Evolutionary conservation across 1,140 invertebrate species (phyloP).

Genomic region (Drosophila athabasca): DNA sequence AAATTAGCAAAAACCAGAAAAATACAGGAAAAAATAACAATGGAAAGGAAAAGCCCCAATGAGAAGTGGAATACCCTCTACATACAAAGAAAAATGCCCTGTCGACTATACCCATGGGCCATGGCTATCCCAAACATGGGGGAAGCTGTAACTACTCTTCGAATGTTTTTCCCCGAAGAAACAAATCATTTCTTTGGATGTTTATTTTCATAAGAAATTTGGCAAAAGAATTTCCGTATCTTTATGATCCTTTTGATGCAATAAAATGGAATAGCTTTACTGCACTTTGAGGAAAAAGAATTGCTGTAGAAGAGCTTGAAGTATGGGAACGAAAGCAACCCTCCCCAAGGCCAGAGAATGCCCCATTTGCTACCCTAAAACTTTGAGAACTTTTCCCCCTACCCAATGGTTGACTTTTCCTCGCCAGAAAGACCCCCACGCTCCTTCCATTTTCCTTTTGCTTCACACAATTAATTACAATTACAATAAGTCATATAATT

Average conservation of each 20-base stretch:
- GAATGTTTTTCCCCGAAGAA: too few relatives aligned
- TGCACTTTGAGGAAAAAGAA: too few relatives aligned
- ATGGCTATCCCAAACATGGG: background rate
- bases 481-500: slow-evolving; percentile 83
- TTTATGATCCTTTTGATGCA: background rate
- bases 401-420: background rate
- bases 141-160: too few relatives aligned
- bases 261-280: background rate
- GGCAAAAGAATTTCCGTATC: background rate
- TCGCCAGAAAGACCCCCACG: background rate
- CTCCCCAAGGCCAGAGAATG: background rate
- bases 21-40: slow-evolving; percentile 1
- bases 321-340: too few relatives aligned
- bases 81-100: too few relatives aligned
- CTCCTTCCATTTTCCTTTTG: background rate
- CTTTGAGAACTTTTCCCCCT: background rate
- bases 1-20: slow-evolving; percentile 11
- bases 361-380: background rate
- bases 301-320: too few relatives aligned
- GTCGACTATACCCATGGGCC: background rate
- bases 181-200: too few relatives aligned
- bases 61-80: background rate
- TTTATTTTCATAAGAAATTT: too few relatives aligned
- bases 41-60: background rate
- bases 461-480: slow-evolving; percentile 77